Evolutionary conservation across 2,113 vertebrate genomes (phyloP), one percentile per base, ranked within the genome.

Genomic region (Epinephelus cyanopodus): DNA sequence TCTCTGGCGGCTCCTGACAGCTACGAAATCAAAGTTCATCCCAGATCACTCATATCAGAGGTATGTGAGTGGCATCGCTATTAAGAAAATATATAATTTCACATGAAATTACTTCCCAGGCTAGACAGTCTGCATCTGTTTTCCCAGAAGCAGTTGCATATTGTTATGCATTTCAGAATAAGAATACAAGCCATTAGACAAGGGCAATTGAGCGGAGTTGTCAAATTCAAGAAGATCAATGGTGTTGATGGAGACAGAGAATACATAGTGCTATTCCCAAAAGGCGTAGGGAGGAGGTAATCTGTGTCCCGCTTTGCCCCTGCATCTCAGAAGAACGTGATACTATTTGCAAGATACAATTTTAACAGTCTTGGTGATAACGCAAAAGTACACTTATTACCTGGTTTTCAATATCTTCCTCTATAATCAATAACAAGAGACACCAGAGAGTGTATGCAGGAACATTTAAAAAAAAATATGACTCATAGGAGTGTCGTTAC

Each of bases 201-300:
- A 67, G 80, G 78, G 61, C 77, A 89, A 92, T 85, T 89, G 90
- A 92, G 77, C 90, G 79, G 74, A 71, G 82, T 70, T 89, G 90
- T 90, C 88, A 88, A 83, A 90, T 89, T 88, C 77, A 85, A 63
- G 77, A 93, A 84, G 87, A 86, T 90, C 79, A 85, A 88, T 87
- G 75, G 48, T 61, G 89, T 61, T 72, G 81, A 84, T 76, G 57
- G 37, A 69, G 57, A 75, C 50, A 25, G 58, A 90, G 58, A 80
- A 82, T 67, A 65, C 21, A 10, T n/a, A 23, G 19, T 29, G 29
- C 56, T 69, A 39, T 83, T 87, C 77, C 83, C 79, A 64, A 74
- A 83, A 85, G 81, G 81, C 2, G 7, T 64, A 70, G 25, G 50
- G 37, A 65, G 64, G 67, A 82, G 48, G 39, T 54, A 83, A 89